Base-by-base conservation (phyloP, 2,797 vertebrate genomes). In the Parambassis ranga region DNA sequence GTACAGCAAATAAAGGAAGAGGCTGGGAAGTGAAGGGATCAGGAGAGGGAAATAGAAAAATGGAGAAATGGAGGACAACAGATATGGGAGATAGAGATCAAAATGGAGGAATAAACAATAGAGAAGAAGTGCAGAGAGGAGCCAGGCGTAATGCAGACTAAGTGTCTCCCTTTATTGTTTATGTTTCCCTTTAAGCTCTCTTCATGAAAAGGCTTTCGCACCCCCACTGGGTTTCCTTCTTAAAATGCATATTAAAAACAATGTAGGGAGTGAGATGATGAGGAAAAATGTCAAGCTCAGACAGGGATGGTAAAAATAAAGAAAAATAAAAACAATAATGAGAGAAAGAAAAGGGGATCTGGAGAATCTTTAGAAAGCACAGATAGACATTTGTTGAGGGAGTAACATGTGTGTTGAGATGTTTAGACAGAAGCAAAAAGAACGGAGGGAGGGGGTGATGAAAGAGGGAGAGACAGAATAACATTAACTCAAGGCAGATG, bases 201-300 rank as follows among this genome's bases (percentile, higher is more conserved):
- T 24, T 10, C 6, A 20, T 37, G 30, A 53, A 61, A 60, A 24
- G 6, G 35, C 8, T 39, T 38, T 36, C 32, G 57, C 51, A 35
- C 13, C 31, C 38, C 57, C 32, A 24, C 24, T 51, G 43, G 44
- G 42, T 48, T 62, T 31, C 10, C 13, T 31, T 27, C 9, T 65
- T 56, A 18, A 77, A 80, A 44, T 65, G 24, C 71, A 71, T 68
- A 62, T 72, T 63, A 63, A 71, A 63, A 60, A 63, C 59, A 52
- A 39, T 23, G 16, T 14, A 35, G 20, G 15, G 14, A 49, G 44
- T 10, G 18, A 35, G 13, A 55, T 47, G 46, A 75, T 61, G 24
- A 65, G 35, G n/a, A 10, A 55, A 38, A 42, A 33, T 43, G 14
- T 46, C 41, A 11, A 37, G 42, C 22, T 38, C 28, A 48, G 30